Evolutionary conservation across 2,888 invertebrate genomes (phyloP).

Genomic region (Rhaphigaster nebulosa): DNA sequence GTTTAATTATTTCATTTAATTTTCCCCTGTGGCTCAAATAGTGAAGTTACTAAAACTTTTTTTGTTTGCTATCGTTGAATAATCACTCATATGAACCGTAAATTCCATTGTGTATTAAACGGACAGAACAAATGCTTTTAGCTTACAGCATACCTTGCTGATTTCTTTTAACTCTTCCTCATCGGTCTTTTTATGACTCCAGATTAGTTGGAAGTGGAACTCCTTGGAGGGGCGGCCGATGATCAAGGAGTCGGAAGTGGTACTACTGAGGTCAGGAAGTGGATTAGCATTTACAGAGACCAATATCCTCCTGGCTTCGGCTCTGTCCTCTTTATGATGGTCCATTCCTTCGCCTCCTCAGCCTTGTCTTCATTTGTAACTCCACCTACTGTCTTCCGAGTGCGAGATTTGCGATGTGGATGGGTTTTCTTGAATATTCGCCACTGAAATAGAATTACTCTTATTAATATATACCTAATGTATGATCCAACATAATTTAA

Average conservation of each 20-base stretch:
- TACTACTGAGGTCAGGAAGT: constrained; percentile 11
- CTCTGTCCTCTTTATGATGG: not conserved
- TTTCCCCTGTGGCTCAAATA: too few species aligned
- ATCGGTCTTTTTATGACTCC: not conserved
- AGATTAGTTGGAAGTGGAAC: not conserved
- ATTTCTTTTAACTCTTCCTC: not conserved
- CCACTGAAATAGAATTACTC: too few species aligned
- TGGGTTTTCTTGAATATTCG: not conserved
- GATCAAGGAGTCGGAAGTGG: constrained; percentile 18
- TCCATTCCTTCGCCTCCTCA: not conserved
- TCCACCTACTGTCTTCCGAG: not conserved
- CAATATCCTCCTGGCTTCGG: constrained; percentile 46
- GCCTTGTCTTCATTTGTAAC: not conserved
- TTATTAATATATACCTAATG: too few species aligned
- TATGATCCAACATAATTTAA: too few species aligned
- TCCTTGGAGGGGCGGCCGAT: not conserved
- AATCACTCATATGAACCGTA: too few species aligned
- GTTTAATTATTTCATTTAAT: too few species aligned
- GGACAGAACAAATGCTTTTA: too few species aligned
- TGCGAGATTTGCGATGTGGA: not conserved
- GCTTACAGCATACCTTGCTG: too few species aligned
- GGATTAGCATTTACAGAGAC: constrained; percentile 57
- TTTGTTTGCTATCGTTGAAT: too few species aligned
- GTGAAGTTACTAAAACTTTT: too few species aligned
- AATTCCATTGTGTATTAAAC: too few species aligned